A percentile compares a stretch with the other conserved stretches of the same genome.
Evolutionary conservation across 2,888 invertebrate genomes (phyloP).

Genomic region (Euzophera pinguis): DNA sequence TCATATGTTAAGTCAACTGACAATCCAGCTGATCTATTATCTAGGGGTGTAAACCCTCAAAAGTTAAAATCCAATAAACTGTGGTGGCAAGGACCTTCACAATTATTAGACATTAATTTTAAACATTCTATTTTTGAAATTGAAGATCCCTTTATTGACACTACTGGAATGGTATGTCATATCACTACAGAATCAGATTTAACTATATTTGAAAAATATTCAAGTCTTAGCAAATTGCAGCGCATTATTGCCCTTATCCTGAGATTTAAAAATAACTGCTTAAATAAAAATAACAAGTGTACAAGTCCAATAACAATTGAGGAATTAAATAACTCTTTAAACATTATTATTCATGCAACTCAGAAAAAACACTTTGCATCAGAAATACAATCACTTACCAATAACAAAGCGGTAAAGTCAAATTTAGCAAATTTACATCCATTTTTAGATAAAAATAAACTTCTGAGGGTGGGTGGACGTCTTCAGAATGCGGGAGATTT

Average conservation of each 20-base stretch:
- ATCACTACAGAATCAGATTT: not conserved
- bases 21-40: not conserved
- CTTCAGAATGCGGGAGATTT: not conserved
- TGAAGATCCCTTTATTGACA: no score
- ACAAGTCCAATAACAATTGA: not conserved
- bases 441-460: not conserved
- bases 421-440: not conserved
- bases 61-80: not conserved
- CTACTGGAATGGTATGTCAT: no score
- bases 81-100: not conserved
- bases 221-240: not conserved
- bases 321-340: not conserved
- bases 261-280: not conserved
- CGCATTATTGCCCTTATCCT: not conserved
- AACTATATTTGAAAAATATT: not conserved
- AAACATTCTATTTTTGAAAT: no score
- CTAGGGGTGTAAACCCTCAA: not conserved
- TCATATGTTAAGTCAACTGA: no score
- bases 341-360: not conserved
- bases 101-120: not conserved
- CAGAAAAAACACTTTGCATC: not conserved
- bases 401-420: not conserved
- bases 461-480: not conserved
- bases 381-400: not conserved
- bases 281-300: no score